phyloP scores from a whole-genome alignment of 2,113 vertebrate genomes.

The Zingel zingel region DNA sequence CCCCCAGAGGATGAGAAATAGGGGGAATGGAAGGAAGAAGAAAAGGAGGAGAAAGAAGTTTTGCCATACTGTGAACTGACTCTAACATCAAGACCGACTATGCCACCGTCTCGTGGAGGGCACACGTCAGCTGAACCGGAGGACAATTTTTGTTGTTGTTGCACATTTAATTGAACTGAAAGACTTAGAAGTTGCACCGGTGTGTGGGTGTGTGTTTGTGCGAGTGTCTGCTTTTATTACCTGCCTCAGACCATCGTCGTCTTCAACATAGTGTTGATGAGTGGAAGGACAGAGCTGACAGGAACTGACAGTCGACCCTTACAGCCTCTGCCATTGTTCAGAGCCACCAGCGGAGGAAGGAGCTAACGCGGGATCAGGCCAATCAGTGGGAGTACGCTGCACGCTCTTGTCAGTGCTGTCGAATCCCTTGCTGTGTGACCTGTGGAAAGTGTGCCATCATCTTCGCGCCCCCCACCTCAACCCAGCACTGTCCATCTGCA shows the following conservation, averaged over 20 bases:
- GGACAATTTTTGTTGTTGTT: slow-evolving; percentile 63
- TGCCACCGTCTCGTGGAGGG: slow-evolving; percentile 47
- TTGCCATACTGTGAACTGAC: slow-evolving; percentile 77
- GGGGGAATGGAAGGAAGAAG: slow-evolving; percentile 28
- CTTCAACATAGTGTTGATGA: slow-evolving; percentile 32
- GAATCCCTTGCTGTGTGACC: slow-evolving; percentile 33
- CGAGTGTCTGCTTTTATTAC: slow-evolving; percentile 49
- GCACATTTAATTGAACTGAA: slow-evolving; percentile 77
- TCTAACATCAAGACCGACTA: slow-evolving; percentile 40
- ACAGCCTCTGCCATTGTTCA: background rate
- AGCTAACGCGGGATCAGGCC: slow-evolving; percentile 2
- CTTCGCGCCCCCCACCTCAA: background rate
- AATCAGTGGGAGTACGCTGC: slow-evolving; percentile 15
- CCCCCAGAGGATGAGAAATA: background rate
- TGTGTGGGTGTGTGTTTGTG: background rate
- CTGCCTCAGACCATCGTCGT: slow-evolving; percentile 76
- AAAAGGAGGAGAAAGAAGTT: slow-evolving; percentile 23
- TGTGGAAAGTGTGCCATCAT: slow-evolving; percentile 56
- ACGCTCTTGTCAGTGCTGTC: slow-evolving; percentile 32
- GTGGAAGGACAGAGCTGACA: slow-evolving; percentile 38
- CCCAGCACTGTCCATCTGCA: slow-evolving; percentile 33
- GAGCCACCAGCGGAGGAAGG: slow-evolving; percentile 8
- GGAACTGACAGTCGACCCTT: slow-evolving; percentile 13
- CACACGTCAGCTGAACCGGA: slow-evolving; percentile 33
- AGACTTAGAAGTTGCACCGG: slow-evolving; percentile 53